Base-by-base conservation (phyloP, 2,888 invertebrate species). In the Sinhomidia bicolor region DNA sequence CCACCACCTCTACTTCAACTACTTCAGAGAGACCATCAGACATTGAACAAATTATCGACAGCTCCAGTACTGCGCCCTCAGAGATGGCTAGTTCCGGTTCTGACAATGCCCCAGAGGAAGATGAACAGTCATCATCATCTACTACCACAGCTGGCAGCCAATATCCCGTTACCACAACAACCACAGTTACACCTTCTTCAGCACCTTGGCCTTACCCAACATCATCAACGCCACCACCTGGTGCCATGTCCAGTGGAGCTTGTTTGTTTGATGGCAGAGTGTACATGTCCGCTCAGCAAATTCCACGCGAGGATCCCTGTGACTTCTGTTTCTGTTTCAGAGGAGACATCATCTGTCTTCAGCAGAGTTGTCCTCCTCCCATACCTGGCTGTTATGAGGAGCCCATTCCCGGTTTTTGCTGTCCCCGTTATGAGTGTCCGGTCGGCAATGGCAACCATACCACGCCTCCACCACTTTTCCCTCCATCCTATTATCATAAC, bases 271-370 rank as follows among this genome's bases (percentile, higher is more conserved):
- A 97, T 87, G 98, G 98, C 92, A 97, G 97, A 94, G 96, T 98
- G 74, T 98, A 97, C 93, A 97, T 98, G 60, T 98, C 98, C 1
- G 98, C 98, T 0, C 98, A 98, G 94, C 98, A 98, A 94, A 98
- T 98, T 93, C 98, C 98, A 57, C 95, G 98, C 92, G 97, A 98
- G 92, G 98, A 98, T 94, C 98, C 98, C 29, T 98, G 98, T 93
- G 98, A 98, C 93, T 98, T 98, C 95, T 98, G 98, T 94, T 98
- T 98, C 96, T 98, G 98, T 95, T 98, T 98, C 95, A 95, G 98
- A 94, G 97, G 98, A 93, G 98, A 98, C 93, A 98, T 98, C 92
- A 98, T 98, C 93, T 98, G 98, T 93, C 94, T 98, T 91, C 98
- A 98, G 94, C 98, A 98, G 94, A 98, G 98, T 93, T 98, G 98